Conservation (phyloP, 37 sponge, comb jelly and placozoan species). For the Lycopodina hypogea region DNA sequence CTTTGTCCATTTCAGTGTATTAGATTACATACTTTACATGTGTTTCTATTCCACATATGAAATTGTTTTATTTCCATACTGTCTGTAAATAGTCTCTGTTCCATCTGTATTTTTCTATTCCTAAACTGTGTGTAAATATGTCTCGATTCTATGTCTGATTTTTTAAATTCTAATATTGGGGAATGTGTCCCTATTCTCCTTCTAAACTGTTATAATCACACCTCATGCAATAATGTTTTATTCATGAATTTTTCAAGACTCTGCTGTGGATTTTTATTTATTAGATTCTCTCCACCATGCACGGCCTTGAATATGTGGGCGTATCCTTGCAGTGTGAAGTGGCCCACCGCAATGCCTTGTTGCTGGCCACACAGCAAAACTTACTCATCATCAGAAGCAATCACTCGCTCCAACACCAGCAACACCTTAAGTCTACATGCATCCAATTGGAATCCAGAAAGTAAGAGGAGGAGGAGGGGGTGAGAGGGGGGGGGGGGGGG, state of each 20-base stretch:
- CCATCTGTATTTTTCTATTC: neutral
- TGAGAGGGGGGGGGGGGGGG: neutral
- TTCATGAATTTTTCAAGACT: neutral
- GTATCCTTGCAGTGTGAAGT: conserved; percentile 26
- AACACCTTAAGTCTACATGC: neutral
- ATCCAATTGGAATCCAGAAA: neutral
- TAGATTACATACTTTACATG: too few species aligned
- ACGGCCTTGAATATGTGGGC: conserved; percentile 12
- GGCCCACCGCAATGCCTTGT: conserved; percentile 33
- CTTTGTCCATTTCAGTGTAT: too few species aligned
- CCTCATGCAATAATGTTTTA: too few species aligned
- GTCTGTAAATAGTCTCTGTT: neutral
- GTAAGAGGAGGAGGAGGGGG: neutral
- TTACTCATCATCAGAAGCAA: conserved; percentile 6
- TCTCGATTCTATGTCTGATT: too few species aligned
- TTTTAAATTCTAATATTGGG: too few species aligned
- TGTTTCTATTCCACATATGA: too few species aligned
- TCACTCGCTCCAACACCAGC: neutral
- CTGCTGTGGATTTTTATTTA: neutral
- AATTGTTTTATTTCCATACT: neutral
- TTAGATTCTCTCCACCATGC: neutral
- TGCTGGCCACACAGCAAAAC: conserved; percentile 45
- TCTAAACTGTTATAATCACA: too few species aligned
- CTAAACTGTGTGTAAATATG: too few species aligned
- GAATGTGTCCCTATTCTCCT: too few species aligned